phyloP scores from a whole-genome alignment of 2,113 vertebrate genomes.

The Takifugu flavidus region DNA sequence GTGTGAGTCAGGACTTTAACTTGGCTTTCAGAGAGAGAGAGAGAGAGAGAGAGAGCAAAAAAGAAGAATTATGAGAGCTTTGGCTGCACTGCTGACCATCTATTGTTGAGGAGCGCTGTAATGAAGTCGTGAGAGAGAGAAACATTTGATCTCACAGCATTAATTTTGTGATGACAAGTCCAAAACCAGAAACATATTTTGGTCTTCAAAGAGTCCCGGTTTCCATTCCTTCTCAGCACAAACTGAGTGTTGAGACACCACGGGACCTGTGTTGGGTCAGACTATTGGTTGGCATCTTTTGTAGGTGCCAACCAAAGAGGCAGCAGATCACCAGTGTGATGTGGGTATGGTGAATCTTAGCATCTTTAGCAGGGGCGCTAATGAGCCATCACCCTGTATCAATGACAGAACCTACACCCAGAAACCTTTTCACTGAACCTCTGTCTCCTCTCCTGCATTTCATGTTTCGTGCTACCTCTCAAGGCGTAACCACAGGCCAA shows the following conservation, averaged over 20 bases:
- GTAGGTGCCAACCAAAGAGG: no score
- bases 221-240: background rate
- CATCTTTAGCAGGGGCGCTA: no score
- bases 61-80: constrained; percentile 31
- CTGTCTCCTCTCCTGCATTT: no score
- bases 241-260: background rate
- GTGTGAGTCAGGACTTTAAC: constrained; percentile 58
- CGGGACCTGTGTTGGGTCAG: no score
- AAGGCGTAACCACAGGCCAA: no score
- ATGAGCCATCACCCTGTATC: no score
- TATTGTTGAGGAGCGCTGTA: constrained; percentile 23
- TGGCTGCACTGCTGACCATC: constrained; percentile 34
- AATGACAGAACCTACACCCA: no score
- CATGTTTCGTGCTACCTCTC: no score
- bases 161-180: constrained; percentile 13
- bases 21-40: constrained; percentile 61
- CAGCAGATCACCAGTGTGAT: no score
- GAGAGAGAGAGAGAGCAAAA: constrained; percentile 20
- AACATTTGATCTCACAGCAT: constrained; percentile 30
- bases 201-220: background rate
- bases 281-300: no score
- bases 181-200: constrained; percentile 7
- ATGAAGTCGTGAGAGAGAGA: constrained; percentile 33
- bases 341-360: no score
- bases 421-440: no score